Evolutionary conservation across 2,797 vertebrate genomes (phyloP).

Genomic region (Pseudochaenichthys georgianus): DNA sequence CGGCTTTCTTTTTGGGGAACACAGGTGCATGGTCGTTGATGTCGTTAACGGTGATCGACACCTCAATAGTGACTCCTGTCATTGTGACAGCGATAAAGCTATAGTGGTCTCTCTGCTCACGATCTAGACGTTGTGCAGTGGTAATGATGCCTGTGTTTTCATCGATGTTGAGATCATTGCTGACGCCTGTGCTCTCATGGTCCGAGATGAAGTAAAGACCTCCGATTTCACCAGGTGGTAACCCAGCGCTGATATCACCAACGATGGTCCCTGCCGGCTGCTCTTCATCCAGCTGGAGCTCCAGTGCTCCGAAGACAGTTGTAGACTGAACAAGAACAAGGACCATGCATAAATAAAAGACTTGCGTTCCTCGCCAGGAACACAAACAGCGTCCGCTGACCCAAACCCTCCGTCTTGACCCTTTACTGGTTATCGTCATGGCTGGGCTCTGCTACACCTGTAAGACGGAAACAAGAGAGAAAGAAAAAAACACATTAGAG

Average conservation of each 20-base stretch:
- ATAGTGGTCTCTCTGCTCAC: slow-evolving; percentile 92
- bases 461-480: slow-evolving; percentile 16
- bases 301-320: slow-evolving; percentile 84
- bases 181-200: slow-evolving; percentile 91
- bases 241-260: slow-evolving; percentile 94
- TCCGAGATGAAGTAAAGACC: slow-evolving; percentile 97
- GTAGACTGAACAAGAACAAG: slow-evolving; percentile 75
- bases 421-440: slow-evolving; percentile 81
- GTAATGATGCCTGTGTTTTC: slow-evolving; percentile 95
- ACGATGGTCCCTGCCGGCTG: slow-evolving; percentile 95
- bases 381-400: slow-evolving; percentile 55
- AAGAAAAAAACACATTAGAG: slow-evolving; percentile 25
- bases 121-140: slow-evolving; percentile 91
- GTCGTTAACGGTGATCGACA: slow-evolving; percentile 92
- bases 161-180: slow-evolving; percentile 92
- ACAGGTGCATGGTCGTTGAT: slow-evolving; percentile 95
- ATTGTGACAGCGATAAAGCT: slow-evolving; percentile 97
- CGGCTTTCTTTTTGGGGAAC: slow-evolving; percentile 87
- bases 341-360: slow-evolving; percentile 70
- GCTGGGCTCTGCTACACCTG: slow-evolving; percentile 83
- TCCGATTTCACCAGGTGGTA: slow-evolving; percentile 88
- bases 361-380: slow-evolving; percentile 58
- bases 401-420: slow-evolving; percentile 69
- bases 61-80: slow-evolving; percentile 91
- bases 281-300: slow-evolving; percentile 96